Conservation (phyloP, 2,888 invertebrate species). For the Oxystoma pomonae region DNA sequence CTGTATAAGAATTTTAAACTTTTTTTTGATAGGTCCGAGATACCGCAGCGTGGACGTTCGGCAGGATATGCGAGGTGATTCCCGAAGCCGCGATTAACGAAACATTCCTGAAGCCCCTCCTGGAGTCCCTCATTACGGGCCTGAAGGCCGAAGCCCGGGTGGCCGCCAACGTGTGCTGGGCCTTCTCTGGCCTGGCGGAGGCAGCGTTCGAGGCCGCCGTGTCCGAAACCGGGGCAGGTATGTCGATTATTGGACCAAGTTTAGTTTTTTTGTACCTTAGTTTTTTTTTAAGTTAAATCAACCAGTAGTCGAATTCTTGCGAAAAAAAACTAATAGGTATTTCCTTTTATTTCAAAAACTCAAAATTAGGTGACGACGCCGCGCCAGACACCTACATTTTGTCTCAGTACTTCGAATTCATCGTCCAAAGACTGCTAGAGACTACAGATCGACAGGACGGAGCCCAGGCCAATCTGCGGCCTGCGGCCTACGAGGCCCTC, state of each 20-base stretch:
- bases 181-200: conserved; percentile 93
- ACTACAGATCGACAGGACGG: conserved; percentile 95
- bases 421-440: conserved; percentile 83
- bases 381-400: conserved; percentile 89
- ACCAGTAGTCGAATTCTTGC: no score
- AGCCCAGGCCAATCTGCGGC: conserved; percentile 87
- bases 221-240: background rate
- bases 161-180: conserved; percentile 99
- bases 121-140: conserved; percentile 80
- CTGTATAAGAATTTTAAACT: no score
- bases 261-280: no score
- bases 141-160: conserved; percentile 93
- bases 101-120: conserved; percentile 72
- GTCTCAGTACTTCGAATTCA: conserved; percentile 90
- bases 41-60: conserved; percentile 94
- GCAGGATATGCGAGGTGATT: conserved; percentile 94
- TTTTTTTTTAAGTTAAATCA: no score
- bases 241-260: background rate
- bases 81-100: conserved; percentile 92
- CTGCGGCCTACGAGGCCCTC: conserved; percentile 96
- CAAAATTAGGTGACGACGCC: conserved; percentile 54
- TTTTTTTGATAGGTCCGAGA: conserved; percentile 65
- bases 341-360: no score
- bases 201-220: conserved; percentile 90
- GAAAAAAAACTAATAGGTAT: no score